A percentile compares a stretch with the other conserved stretches of the same genome.
Evolutionary conservation across 2,797 vertebrate genomes (phyloP).

Genomic region (Garrulus glandarius): DNA sequence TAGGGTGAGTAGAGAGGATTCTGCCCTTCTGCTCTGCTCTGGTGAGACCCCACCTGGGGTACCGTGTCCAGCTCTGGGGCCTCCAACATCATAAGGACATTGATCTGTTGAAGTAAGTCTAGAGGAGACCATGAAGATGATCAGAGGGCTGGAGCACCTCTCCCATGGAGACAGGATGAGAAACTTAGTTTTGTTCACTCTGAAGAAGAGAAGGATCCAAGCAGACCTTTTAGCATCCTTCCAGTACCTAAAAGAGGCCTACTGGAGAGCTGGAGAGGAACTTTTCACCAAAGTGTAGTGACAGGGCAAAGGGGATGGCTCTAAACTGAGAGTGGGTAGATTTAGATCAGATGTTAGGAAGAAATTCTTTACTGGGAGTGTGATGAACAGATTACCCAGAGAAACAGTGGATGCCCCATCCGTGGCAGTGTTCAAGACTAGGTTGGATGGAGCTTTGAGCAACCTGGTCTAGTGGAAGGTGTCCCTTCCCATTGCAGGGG

Average conservation of each 20-base stretch:
- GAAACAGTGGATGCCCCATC: background rate
- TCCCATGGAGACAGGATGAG: background rate
- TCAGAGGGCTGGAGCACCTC: background rate
- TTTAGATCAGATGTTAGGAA: background rate
- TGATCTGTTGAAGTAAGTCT: background rate
- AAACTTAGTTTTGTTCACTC: background rate
- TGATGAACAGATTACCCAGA: background rate
- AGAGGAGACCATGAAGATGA: background rate
- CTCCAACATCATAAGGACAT: background rate
- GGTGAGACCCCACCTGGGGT: background rate
- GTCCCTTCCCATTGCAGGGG: background rate
- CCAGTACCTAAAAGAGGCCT: background rate
- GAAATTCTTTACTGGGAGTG: background rate
- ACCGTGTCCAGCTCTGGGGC: background rate
- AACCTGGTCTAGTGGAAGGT: background rate
- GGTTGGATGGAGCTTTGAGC: background rate
- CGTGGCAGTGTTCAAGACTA: background rate
- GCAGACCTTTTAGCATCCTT: background rate
- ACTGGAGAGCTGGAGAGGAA: background rate
- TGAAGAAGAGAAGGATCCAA: background rate
- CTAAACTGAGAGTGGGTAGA: background rate
- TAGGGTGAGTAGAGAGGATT: background rate
- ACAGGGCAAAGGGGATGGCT: background rate
- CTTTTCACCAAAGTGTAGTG: background rate
- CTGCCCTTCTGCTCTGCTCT: background rate